Evolutionary conservation across 2,113 vertebrate species (phyloP).

Genomic region (Seriola rivoliana): DNA sequence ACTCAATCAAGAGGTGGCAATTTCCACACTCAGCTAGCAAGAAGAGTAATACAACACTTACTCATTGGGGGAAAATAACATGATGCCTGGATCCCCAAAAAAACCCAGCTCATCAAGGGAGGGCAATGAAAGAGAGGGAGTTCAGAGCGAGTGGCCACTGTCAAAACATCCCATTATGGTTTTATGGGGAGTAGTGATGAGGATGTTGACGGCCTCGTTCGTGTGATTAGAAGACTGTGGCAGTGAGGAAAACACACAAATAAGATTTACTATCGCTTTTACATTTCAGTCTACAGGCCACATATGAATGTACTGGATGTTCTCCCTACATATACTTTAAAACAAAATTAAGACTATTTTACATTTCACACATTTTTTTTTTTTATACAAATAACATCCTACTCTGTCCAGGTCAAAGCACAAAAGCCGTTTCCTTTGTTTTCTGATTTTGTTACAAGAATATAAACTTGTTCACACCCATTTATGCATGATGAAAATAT

Average conservation of each 20-base stretch:
- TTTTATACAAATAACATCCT: too few relatives aligned
- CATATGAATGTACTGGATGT: neutral
- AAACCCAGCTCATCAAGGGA: constrained; percentile 47
- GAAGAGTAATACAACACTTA: constrained; percentile 60
- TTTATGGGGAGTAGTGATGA: constrained; percentile 55
- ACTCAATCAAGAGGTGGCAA: constrained; percentile 79
- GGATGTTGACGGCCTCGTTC: constrained; percentile 6
- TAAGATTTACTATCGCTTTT: neutral
- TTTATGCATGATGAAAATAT: neutral
- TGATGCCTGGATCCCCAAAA: constrained; percentile 28
- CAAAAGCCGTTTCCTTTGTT: neutral
- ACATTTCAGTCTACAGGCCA: neutral
- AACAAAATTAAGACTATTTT: too few relatives aligned
- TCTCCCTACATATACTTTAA: neutral
- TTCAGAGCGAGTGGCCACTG: constrained; percentile 60
- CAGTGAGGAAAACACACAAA: neutral
- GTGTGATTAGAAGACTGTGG: neutral
- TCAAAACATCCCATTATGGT: constrained; percentile 74
- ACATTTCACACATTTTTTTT: too few relatives aligned
- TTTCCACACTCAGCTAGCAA: constrained; percentile 72
- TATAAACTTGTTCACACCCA: neutral
- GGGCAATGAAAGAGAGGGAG: constrained; percentile 49
- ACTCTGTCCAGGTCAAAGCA: neutral
- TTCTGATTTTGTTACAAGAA: neutral
- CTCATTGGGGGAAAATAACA: constrained; percentile 36